Conservation (phyloP, 2,113 vertebrate genomes). For the Coryphaenoides rupestris region DNA sequence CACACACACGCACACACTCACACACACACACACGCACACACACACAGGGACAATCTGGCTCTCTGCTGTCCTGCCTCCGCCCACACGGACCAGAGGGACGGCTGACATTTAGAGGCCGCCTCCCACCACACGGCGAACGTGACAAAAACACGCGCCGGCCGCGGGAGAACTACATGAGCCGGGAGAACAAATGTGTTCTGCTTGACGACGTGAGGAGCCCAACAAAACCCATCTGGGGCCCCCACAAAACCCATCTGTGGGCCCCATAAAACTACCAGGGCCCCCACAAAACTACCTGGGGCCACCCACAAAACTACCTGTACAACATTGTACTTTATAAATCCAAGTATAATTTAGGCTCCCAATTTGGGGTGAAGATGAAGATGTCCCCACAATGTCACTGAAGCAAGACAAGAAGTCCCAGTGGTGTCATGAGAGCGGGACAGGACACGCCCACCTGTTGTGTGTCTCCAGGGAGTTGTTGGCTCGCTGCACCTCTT, state of each 20-base stretch:
- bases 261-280: too few relatives aligned
- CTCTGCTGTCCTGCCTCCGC: conserved; percentile 60
- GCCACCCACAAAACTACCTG: too few relatives aligned
- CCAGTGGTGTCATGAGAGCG: too few relatives aligned
- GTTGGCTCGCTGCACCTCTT: conserved; percentile 79
- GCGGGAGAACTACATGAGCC: background rate
- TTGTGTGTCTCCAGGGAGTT: conserved; percentile 81
- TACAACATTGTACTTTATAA: background rate
- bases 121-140: conserved; percentile 44
- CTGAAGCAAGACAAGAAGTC: too few relatives aligned
- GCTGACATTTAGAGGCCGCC: conserved; percentile 69
- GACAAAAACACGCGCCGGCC: conserved; percentile 5
- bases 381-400: too few relatives aligned
- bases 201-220: too few relatives aligned
- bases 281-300: too few relatives aligned
- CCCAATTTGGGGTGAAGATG: too few relatives aligned
- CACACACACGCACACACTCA: conserved; percentile 38
- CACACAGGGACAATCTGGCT: conserved; percentile 67
- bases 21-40: conserved; percentile 34
- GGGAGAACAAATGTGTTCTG: background rate
- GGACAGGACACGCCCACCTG: conserved; percentile 69
- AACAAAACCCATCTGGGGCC: too few relatives aligned
- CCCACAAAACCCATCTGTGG: too few relatives aligned
- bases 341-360: too few relatives aligned
- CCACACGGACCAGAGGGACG: conserved; percentile 63